Conservation (phyloP, 2,797 vertebrate genomes). For the Simalia tracyae region DNA sequence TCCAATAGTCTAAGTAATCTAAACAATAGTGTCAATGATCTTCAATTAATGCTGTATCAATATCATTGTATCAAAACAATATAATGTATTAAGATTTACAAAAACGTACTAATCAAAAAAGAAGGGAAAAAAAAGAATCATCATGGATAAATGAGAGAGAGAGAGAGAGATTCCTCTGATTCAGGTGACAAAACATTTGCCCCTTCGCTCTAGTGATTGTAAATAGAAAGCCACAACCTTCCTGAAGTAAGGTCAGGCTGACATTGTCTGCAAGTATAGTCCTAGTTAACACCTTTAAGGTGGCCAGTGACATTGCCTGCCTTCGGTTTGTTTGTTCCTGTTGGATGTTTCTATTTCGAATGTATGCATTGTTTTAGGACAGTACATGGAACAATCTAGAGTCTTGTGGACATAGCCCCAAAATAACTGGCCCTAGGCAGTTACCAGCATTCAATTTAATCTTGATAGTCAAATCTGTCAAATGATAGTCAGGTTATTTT, state of each 20-base stretch:
- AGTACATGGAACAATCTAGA: neutral
- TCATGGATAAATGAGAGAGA: neutral
- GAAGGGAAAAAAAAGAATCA: neutral
- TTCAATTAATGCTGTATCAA: neutral
- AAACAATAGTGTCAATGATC: neutral
- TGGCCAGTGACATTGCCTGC: slow-evolving; percentile 5
- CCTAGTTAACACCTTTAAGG: slow-evolving; percentile 14
- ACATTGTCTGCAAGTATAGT: slow-evolving; percentile 14
- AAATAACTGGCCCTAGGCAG: neutral
- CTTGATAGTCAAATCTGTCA: slow-evolving; percentile 17
- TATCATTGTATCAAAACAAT: neutral
- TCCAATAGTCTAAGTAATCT: neutral
- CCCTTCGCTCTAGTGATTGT: slow-evolving; percentile 44
- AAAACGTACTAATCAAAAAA: neutral
- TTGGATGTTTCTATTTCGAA: neutral
- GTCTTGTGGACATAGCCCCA: neutral
- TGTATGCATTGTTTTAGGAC: neutral
- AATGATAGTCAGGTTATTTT: neutral
- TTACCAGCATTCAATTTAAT: slow-evolving; percentile 20
- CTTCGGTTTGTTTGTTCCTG: slow-evolving; percentile 5
- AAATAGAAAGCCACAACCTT: slow-evolving; percentile 62
- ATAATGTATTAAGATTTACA: neutral
- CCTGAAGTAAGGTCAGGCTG: slow-evolving; percentile 30
- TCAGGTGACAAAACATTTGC: slow-evolving; percentile 42
- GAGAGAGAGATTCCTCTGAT: slow-evolving; percentile 33